Conservation (phyloP, 2,888 invertebrate species). For the Panopea generosa region DNA sequence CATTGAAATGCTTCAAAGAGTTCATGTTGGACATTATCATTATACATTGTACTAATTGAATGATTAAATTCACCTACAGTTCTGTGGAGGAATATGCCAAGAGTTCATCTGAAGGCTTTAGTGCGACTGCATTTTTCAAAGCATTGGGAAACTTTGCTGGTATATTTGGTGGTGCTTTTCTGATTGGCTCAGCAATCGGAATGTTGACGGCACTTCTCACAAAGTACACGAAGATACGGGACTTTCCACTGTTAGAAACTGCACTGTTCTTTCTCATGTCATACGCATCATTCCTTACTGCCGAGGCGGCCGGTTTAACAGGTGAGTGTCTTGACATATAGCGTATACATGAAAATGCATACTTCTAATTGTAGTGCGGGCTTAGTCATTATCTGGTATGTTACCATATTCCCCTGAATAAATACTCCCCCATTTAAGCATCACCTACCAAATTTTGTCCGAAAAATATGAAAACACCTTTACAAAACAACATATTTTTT, state of each 20-base stretch:
- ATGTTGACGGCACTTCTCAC: slow-evolving; percentile 95
- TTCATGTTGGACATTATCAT: too few species aligned
- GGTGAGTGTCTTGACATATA: slow-evolving; percentile 87
- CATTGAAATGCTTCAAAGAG: too few species aligned
- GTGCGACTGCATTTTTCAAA: slow-evolving; percentile 93
- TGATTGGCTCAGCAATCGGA: slow-evolving; percentile 97
- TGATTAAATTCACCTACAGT: too few species aligned
- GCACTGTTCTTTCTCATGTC: slow-evolving; percentile 99
- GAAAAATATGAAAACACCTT: too few species aligned
- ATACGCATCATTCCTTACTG: slow-evolving; percentile 98
- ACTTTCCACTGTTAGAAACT: slow-evolving; percentile 97
- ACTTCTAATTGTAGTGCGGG: not conserved
- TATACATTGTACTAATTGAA: too few species aligned
- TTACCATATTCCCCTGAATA: too few species aligned
- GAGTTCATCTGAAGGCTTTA: slow-evolving; percentile 72
- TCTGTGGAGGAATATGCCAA: slow-evolving; percentile 78
- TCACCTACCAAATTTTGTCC: too few species aligned
- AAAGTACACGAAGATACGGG: slow-evolving; percentile 96
- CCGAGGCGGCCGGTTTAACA: slow-evolving; percentile 98
- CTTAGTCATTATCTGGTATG: not conserved
- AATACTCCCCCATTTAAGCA: too few species aligned
- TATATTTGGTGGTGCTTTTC: slow-evolving; percentile 95
- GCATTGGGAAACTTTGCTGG: slow-evolving; percentile 96
- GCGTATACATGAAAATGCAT: not conserved
- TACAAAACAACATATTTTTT: too few species aligned